Evolutionary conservation across 1,140 invertebrate species (phyloP).

Genomic region (Nasonia vitripennis): DNA sequence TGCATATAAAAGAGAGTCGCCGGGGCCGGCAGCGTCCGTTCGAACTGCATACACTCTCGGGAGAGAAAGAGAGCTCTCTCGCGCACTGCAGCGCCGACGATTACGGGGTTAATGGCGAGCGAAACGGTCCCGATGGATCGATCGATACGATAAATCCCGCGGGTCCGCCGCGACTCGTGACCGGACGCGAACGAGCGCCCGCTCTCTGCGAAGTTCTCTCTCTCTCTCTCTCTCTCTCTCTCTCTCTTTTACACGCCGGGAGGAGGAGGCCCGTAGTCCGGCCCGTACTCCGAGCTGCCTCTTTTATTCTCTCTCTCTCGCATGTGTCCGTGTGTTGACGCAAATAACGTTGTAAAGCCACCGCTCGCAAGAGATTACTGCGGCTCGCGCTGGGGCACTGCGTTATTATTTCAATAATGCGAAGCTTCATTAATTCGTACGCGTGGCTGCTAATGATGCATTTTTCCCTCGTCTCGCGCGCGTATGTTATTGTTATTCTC

Average conservation of each 20-base stretch:
- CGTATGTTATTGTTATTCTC: neutral
- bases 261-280: neutral
- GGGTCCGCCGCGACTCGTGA: slow-evolving; percentile 54
- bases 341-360: slow-evolving; percentile 9
- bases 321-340: neutral
- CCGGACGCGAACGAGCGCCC: slow-evolving; percentile 12
- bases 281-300: neutral
- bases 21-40: neutral
- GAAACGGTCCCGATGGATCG: slow-evolving; percentile 51
- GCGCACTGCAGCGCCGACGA: slow-evolving; percentile 18
- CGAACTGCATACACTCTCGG: neutral
- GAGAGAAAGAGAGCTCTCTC: slow-evolving; percentile 25
- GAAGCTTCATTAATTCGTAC: no score
- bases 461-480: neutral
- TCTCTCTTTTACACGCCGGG: neutral
- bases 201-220: neutral
- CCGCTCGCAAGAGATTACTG: neutral
- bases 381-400: no score
- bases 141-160: slow-evolving; percentile 58
- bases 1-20: slow-evolving; percentile 25
- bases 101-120: slow-evolving; percentile 56
- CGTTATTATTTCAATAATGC: no score
- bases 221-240: neutral
- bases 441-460: neutral
- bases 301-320: neutral